These are phyloP conservation scores for Brachionus rotundiformis DNA, from an alignment of 1,140 invertebrate species.

Conservation along the genomic window DNA sequence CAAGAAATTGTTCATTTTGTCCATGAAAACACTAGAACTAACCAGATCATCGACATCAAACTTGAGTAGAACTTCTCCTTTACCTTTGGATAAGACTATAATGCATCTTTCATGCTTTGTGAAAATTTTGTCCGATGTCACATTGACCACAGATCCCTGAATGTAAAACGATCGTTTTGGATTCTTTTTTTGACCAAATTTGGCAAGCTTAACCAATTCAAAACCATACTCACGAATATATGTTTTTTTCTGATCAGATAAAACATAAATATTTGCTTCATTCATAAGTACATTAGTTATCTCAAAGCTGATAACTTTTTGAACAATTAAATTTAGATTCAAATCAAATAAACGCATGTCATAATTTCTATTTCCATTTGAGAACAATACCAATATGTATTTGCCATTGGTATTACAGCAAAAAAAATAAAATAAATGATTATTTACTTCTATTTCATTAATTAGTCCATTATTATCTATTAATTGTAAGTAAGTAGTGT, in stretches of 20 bases:
- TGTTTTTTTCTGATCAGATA: not conserved
- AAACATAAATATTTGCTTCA: not conserved
- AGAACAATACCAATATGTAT: not conserved
- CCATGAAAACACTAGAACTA: not conserved
- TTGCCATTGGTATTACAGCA: not conserved
- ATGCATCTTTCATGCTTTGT: not conserved
- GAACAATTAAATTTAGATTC: not conserved
- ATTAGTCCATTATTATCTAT: not conserved
- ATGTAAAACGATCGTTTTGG: not conserved
- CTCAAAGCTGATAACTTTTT: not conserved
- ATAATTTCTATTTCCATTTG: not conserved
- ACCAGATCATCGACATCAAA: not conserved
- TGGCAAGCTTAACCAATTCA: not conserved
- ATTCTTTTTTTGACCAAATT: conserved; percentile 32
- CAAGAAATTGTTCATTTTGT: not conserved
- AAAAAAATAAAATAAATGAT: conserved; percentile 17
- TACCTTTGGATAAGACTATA: not conserved
- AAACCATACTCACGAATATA: not conserved
- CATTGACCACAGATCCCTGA: not conserved
- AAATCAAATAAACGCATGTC: not conserved
- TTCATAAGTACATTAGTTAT: not conserved
- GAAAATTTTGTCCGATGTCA: not conserved
- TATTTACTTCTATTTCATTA: not conserved
- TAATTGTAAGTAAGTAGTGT: not conserved
- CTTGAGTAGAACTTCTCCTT: not conserved